These are phyloP conservation scores for Crocidura indochinensis DNA, from an alignment of 2,797 vertebrate genomes.

Conservation along the genomic window DNA sequence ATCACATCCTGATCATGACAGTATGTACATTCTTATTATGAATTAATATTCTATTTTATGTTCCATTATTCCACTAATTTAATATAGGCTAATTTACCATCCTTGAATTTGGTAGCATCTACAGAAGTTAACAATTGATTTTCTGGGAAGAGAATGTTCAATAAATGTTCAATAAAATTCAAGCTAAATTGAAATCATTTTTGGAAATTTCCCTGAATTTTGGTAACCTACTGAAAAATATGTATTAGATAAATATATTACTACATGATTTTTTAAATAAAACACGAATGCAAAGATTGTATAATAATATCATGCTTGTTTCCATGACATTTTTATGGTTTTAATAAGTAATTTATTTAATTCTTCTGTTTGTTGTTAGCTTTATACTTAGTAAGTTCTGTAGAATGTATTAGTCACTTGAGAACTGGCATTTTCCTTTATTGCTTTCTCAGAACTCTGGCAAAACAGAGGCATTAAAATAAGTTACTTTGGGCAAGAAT, in stretches of 20 bases:
- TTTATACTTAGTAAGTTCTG: neutral
- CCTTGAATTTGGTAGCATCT: slow-evolving; percentile 15
- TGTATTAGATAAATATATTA: neutral
- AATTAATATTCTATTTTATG: slow-evolving; percentile 42
- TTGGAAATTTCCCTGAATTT: neutral
- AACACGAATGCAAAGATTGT: slow-evolving; percentile 51
- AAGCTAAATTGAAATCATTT: neutral
- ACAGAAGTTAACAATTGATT: slow-evolving; percentile 19
- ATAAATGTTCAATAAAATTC: slow-evolving; percentile 41
- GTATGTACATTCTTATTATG: neutral
- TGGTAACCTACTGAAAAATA: neutral
- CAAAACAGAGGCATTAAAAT: slow-evolving; percentile 39
- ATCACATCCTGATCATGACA: neutral
- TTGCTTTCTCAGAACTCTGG: slow-evolving; percentile 7
- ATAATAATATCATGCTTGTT: neutral
- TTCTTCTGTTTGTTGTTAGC: neutral
- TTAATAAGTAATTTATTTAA: slow-evolving; percentile 44
- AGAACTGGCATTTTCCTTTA: slow-evolving; percentile 46
- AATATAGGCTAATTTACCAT: slow-evolving; percentile 32
- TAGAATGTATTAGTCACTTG: slow-evolving; percentile 25
- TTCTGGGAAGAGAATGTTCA: slow-evolving; percentile 48
- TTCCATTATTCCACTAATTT: slow-evolving; percentile 17
- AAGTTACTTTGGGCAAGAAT: slow-evolving; percentile 8
- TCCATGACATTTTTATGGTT: slow-evolving; percentile 39
- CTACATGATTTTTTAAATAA: slow-evolving; percentile 41